Percentiles rank a stretch among this genome's conserved stretches.
These are phyloP conservation scores for Lampris incognitus DNA, from an alignment of 2,113 vertebrate genomes.

Conservation along the genomic window DNA sequence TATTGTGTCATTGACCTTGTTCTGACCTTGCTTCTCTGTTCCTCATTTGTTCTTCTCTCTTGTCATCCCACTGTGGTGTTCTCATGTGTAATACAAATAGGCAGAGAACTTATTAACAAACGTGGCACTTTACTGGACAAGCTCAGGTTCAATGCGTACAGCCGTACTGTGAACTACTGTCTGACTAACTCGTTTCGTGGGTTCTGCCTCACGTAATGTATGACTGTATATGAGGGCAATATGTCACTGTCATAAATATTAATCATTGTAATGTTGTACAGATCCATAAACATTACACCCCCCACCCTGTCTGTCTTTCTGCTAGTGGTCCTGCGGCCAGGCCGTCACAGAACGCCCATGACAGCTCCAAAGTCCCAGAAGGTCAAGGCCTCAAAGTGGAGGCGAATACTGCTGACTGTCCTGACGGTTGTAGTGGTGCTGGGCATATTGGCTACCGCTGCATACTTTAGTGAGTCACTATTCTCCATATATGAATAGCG, in stretches of 20 bases:
- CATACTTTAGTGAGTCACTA: conserved; percentile 77
- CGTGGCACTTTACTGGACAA: no score
- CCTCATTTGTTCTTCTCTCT: neutral
- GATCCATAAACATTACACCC: neutral
- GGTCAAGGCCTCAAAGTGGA: conserved; percentile 42
- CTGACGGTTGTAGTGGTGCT: conserved; percentile 67
- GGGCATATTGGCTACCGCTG: conserved; percentile 68
- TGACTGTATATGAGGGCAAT: no score
- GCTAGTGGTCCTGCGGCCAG: conserved; percentile 60
- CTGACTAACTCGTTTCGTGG: no score
- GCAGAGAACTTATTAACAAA: no score
- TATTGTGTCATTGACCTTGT: neutral
- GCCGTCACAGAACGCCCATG: conserved; percentile 75
- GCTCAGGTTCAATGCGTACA: no score
- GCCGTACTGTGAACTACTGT: no score
- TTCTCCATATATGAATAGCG: neutral
- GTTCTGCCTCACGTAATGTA: no score
- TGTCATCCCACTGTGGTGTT: neutral
- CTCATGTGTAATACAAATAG: no score
- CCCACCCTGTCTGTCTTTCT: neutral
- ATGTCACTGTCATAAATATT: no score
- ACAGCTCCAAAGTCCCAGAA: conserved; percentile 48
- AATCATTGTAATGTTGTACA: no score
- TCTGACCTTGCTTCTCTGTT: neutral
- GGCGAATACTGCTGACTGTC: conserved; percentile 61